Evolutionary conservation across 2,113 vertebrate genomes (phyloP), one percentile per base, ranked within the genome.

Genomic region (Thalassoma bifasciatum): DNA sequence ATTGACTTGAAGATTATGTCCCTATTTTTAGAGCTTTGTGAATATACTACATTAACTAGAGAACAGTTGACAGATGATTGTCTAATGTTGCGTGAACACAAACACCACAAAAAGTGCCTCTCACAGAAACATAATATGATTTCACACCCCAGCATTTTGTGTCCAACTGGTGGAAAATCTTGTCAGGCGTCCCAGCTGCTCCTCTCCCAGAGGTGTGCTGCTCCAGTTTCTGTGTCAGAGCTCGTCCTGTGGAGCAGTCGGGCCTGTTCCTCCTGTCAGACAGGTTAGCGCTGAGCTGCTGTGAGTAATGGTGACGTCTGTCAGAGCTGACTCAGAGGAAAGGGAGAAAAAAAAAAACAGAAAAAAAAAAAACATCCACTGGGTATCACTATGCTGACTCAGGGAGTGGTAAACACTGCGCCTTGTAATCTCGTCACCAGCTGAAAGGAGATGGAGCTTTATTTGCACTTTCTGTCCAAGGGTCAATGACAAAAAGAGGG

Each of bases 181-280:
- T 22, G 8, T 12, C 8, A 10, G 34, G 26, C 47, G 42, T 30
- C 22, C 3, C 56, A 62, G 69, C 44, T 53, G 44, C 30, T 78
- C 38, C 23, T 36, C 23, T 66, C 66, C 37, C 54, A 34, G 52
- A 77, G 36, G 23, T 51, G 42, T 1, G 0, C 56, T 74, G 58
- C 34, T 73, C 65, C 56, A 75, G 65, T 82, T 84, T 85, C 50
- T 77, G 54, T 79, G 67, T 59, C 17, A 0, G 9, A 26, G 21
- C 17, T 36, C 22, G 37, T 42, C 24, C 19, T 3, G 40, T 37
- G 19, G 70, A 68, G 79, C 21, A 0, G 70, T 58, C 13, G 1
- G 44, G 77, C 90, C 69, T 30, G 85, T 83, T 84, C 57, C 67
- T 19, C 90, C 83, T 37, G 91, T 91, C 81, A 52, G 72, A 84